Evolutionary conservation across 2,888 invertebrate genomes (phyloP), one percentile per base, ranked within the genome.

Genomic region (Vanessa cardui): DNA sequence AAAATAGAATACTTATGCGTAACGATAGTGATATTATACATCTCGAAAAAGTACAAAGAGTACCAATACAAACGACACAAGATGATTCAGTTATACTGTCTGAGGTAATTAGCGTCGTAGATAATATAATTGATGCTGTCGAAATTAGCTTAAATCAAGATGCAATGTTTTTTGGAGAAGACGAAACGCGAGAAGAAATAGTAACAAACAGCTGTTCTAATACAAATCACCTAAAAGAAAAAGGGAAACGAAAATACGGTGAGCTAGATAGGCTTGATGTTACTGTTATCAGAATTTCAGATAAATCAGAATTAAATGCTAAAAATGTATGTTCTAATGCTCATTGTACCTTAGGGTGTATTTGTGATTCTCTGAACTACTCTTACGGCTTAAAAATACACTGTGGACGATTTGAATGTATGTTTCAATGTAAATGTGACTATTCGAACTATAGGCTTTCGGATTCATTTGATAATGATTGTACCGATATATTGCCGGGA

Each of bases 191-290:
- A 72, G 87, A 89, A 72, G 79, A 62, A 58, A 49, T 21, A 20
- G 16, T 61, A n/a, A 26, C 20, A 64, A 54, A 62, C 6, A 68
- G 64, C 33, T 64, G 59, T 50, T 47, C 45, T 31, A 60, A 61
- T 44, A 76, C 73, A 73, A 68, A 20, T 45, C 58, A 70, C 45
- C n/a, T 70, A 26, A 89, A 87, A 79, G 88, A 91, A 31, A 89
- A 88, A 80, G 56, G 65, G 46, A 90, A 87, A 80, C 86, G 81
- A 72, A 88, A 80, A 76, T 83, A 79, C 77, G 74, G 80, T 71
- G 96, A 96, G 84, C 82, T 96, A 69, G 91, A 89, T 65, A 90
- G 95, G 72, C 89, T 96, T 47, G 95, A 94, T 84, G 95, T 95
- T 9, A 95, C 95, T 69, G 93, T 96, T 45, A 95, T 96, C 63